Conservation (phyloP, 1,140 invertebrate species). For the Drosophila ercepeae region DNA sequence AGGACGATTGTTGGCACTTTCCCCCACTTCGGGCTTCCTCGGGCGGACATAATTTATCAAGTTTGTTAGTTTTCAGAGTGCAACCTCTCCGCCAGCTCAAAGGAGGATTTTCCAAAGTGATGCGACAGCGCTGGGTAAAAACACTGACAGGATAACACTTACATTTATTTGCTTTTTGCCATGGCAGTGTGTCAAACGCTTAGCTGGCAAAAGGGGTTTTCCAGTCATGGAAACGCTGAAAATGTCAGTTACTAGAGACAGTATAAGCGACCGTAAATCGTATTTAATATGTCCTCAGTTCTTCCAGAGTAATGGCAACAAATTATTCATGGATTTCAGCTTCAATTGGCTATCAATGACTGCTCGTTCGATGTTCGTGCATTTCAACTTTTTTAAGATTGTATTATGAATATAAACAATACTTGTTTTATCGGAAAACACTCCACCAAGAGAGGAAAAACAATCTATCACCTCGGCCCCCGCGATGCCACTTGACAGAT, state of each 20-base stretch:
- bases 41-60: constrained; percentile 46
- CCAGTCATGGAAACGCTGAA: constrained; percentile 2
- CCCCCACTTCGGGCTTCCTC: constrained; percentile 17
- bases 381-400: not conserved
- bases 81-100: constrained; percentile 15
- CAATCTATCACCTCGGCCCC: constrained; percentile 30
- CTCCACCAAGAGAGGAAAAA: not conserved
- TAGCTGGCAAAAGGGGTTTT: constrained; percentile 4
- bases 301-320: too few relatives aligned
- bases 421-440: not conserved
- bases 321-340: too few relatives aligned
- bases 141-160: constrained; percentile 28
- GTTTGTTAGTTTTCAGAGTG: constrained; percentile 29
- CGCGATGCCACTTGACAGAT: constrained; percentile 38
- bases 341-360: not conserved
- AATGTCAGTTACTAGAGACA: constrained; percentile 3
- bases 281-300: too few relatives aligned
- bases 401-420: constrained; percentile 4
- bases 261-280: too few relatives aligned
- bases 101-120: constrained; percentile 37
- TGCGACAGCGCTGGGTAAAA: constrained; percentile 22
- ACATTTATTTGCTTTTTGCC: constrained; percentile 46
- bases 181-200: constrained; percentile 23
- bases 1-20: constrained; percentile 58
- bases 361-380: not conserved